phyloP scores from a whole-genome alignment of 2,797 vertebrate species.

The Pseudomugil gertrudae region DNA sequence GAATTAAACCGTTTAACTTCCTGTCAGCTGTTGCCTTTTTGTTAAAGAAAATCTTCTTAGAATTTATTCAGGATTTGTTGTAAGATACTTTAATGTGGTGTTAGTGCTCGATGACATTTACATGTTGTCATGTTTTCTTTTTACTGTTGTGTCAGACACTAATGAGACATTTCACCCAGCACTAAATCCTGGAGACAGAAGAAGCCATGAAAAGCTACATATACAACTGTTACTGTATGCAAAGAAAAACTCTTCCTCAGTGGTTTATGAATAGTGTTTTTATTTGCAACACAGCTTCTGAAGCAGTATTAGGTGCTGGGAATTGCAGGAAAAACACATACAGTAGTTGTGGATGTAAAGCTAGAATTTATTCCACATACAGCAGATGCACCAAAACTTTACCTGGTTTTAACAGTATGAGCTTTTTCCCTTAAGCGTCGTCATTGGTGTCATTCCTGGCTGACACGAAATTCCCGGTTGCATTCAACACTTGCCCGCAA shows the following conservation, averaged over 20 bases:
- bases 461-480: conserved; percentile 98
- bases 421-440: not conserved
- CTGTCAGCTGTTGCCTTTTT: not conserved
- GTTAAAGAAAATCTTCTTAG: not conserved
- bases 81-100: not conserved
- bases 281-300: not conserved
- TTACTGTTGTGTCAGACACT: too few species aligned
- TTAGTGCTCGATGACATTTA: not conserved
- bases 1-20: not conserved
- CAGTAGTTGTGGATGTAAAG: not conserved
- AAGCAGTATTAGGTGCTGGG: not conserved
- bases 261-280: not conserved
- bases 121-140: not conserved
- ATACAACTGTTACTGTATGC: not conserved
- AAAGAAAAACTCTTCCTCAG: not conserved
- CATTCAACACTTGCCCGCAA: conserved; percentile 82
- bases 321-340: not conserved
- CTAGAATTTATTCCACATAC: conserved; percentile 5
- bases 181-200: not conserved
- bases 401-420: not conserved
- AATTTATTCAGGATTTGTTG: not conserved
- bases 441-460: conserved; percentile 82
- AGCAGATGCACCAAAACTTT: not conserved
- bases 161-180: not conserved
- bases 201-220: not conserved